These are phyloP conservation scores for Prunella fulvescens DNA, from an alignment of 2,113 vertebrate genomes.

Conservation along the genomic window DNA sequence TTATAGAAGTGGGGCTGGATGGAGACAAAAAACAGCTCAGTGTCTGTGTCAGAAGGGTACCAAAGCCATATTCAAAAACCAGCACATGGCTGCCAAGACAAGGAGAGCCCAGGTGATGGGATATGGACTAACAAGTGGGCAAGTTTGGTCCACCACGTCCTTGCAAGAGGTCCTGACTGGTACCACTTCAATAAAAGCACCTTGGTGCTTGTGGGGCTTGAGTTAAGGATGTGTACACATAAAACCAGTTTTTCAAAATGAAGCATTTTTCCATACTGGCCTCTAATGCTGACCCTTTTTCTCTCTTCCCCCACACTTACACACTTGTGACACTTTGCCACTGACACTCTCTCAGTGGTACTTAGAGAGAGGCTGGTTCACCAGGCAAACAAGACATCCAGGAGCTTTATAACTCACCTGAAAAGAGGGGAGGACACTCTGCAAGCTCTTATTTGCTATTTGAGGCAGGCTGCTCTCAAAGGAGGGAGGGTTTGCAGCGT, in stretches of 20 bases:
- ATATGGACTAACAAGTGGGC: not conserved
- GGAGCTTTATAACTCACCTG: conserved; percentile 64
- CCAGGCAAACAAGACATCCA: not conserved
- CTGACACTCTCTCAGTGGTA: not conserved
- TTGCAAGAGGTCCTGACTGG: not conserved
- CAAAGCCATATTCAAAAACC: not conserved
- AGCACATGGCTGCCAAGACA: not conserved
- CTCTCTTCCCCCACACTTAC: not conserved
- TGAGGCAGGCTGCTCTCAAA: conserved; percentile 79
- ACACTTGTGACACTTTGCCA: not conserved
- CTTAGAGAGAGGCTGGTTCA: not conserved
- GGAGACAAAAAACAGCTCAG: not conserved
- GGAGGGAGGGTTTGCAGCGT: conserved; percentile 69
- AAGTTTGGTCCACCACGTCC: not conserved
- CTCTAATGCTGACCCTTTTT: not conserved
- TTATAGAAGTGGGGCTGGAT: not conserved
- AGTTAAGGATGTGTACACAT: not conserved
- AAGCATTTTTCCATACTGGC: not conserved
- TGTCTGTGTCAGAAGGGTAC: not conserved
- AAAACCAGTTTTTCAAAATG: not conserved
- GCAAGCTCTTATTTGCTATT: conserved; percentile 74
- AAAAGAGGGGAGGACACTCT: conserved; percentile 68
- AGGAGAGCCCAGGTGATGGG: not conserved
- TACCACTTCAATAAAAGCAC: not conserved
- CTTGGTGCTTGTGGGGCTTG: not conserved